Percentiles rank a stretch among this genome's conserved stretches.
These are phyloP conservation scores for Turritopsis rubra DNA, from an alignment of 30 jellyfish, hydroid and myxozoan genomes.

Conservation along the genomic window DNA sequence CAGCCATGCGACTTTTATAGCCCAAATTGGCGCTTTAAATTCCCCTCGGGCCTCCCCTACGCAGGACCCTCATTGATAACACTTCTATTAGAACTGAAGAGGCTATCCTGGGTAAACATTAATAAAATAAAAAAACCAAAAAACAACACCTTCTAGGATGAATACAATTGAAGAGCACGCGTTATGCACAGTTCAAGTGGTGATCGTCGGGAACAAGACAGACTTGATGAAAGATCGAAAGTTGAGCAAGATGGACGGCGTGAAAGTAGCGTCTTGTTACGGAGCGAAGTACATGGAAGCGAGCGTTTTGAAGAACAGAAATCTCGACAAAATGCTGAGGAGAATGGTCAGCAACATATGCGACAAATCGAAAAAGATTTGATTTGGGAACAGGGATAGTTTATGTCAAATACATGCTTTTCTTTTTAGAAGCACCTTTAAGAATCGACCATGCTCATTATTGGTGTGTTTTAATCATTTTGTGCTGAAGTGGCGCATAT, in stretches of 20 bases:
- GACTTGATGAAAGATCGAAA: constrained; percentile 10
- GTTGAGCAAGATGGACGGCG: constrained; percentile 18
- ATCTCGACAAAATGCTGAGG: not conserved
- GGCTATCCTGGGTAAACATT: too few species aligned
- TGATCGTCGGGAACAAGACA: constrained; percentile 26
- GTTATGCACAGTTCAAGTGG: constrained; percentile 19
- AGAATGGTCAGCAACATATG: constrained; percentile 21
- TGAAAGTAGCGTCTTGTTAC: constrained; percentile 25
- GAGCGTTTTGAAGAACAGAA: constrained; percentile 7
- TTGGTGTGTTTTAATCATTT: too few species aligned
- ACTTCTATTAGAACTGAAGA: too few species aligned
- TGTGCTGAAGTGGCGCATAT: too few species aligned
- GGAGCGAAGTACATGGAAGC: constrained; percentile 32
- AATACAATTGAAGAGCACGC: constrained; percentile 10
- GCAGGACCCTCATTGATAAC: too few species aligned
- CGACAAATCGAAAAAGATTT: not conserved
- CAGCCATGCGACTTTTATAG: too few species aligned
- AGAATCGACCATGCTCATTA: too few species aligned
- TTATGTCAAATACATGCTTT: not conserved
- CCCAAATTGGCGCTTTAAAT: too few species aligned
- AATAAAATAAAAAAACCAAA: too few species aligned
- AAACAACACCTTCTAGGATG: too few species aligned
- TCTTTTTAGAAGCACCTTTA: too few species aligned
- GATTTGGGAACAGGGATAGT: not conserved
- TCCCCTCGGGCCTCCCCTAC: too few species aligned